These are phyloP conservation scores for Drosophila burlai DNA, from an alignment of 1,140 invertebrate genomes.

Conservation along the genomic window DNA sequence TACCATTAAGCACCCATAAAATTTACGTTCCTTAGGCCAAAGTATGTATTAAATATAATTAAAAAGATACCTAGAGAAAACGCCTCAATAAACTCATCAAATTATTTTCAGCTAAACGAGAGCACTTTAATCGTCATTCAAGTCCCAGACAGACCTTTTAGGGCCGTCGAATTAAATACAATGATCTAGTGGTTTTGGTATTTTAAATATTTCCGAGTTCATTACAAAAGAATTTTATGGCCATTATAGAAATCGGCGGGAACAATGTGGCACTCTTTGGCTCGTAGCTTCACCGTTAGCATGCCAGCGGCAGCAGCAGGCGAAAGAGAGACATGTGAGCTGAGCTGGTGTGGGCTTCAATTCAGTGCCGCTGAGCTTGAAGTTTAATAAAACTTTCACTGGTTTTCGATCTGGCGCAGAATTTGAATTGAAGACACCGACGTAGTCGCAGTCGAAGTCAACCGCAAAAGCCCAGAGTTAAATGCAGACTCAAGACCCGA, in stretches of 20 bases:
- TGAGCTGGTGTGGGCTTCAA: slow-evolving; percentile 7
- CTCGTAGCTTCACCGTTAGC: slow-evolving; percentile 51
- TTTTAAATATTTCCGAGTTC: slow-evolving; percentile 24
- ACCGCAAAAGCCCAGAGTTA: slow-evolving; percentile 21
- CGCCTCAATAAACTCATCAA: background rate
- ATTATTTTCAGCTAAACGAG: slow-evolving; percentile 10
- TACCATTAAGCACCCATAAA: background rate
- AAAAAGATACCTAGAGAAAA: background rate
- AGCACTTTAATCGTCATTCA: slow-evolving; percentile 2
- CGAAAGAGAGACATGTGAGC: slow-evolving; percentile 25
- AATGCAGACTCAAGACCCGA: slow-evolving; percentile 24
- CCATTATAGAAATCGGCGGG: slow-evolving; percentile 52
- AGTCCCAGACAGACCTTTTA: slow-evolving; percentile 13
- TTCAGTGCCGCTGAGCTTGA: slow-evolving; percentile 25
- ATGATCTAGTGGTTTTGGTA: slow-evolving; percentile 34
- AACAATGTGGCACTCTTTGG: slow-evolving; percentile 43
- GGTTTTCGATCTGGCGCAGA: slow-evolving; percentile 66
- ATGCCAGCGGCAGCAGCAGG: slow-evolving; percentile 7
- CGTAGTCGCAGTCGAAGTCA: slow-evolving; percentile 27
- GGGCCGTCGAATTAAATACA: slow-evolving; percentile 28
- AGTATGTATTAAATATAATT: background rate
- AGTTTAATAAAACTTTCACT: slow-evolving; percentile 80
- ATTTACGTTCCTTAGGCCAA: background rate
- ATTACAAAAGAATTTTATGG: slow-evolving; percentile 61
- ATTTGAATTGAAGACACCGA: slow-evolving; percentile 57